Evolutionary conservation across 2,113 vertebrate species (phyloP), one percentile per base, ranked within the genome.

Genomic region (Ceyx margarethae): DNA sequence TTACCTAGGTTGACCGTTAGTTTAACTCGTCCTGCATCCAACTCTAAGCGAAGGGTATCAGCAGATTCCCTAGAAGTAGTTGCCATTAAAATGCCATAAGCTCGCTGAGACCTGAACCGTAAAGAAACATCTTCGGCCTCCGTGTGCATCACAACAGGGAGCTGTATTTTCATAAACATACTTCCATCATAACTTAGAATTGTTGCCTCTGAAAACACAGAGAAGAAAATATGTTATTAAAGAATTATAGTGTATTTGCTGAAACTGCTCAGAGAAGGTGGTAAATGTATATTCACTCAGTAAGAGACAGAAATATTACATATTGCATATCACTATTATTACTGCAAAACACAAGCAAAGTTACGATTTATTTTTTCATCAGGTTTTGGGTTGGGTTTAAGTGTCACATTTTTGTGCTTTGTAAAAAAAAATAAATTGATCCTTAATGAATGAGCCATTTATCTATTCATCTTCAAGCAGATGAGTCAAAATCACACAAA

Each of bases 1-100:
- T 98, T 99, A 99, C 99, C 99, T 99, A 99, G 97, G 90, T 99
- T 99, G 97, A 99, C 99, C 91, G 98, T 99, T 94, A 99, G 98
- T 67, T 99, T 99, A 94, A 99, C 99, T 10, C 98, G 98, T 66
- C 99, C 99, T 28, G 98, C 98, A 77, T 99, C 99, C 96, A 99
- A 94, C 93, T 99, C 99, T 33, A 99, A 96, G 46, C 99, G 98
- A 77, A 99, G 98, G 14, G 99, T 99, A 87, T 99, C 99, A 3
- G 98, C 98, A 1, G 99, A 99, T 76, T 99, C 99, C 72, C 98
- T 97, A 12, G 99, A 99, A 6, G 99, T 99, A 72, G 99, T 99
- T n/a, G 99, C 99, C 97, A 99, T 99, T 87, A 99, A 97, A 92
- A 99, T 98, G 25, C 99, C 99, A 8, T 99, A 99, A 15, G 99